Base-by-base conservation (phyloP, 2,797 vertebrate genomes). In the Myiotriccus ornatus region DNA sequence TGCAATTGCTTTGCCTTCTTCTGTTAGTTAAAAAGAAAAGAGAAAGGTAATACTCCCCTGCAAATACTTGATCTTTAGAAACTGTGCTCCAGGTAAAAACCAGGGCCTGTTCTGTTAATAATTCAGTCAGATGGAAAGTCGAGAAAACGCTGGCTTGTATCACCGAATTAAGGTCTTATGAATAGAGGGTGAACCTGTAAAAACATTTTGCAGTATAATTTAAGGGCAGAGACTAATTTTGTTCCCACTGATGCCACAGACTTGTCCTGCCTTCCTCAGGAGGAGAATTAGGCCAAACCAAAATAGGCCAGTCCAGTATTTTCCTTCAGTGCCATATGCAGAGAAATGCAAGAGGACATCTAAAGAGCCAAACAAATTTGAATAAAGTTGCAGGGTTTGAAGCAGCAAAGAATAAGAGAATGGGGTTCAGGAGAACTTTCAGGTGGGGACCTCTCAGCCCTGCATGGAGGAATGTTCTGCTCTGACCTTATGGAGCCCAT, bases 261-360 rank as follows among this genome's bases (percentile, higher is more conserved):
- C 65, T 75, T 67, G 60, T 67, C 62, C 86, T 28, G 44, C 65
- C 84, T 75, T 85, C 37, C 68, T 63, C 19, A 18, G 75, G 35
- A 70, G 43, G 46, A 73, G 79, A 84, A 90, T 82, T 70, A 91
- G 87, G 93, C 87, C 84, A 92, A 50, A 9, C 6, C 73, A 85
- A 90, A 96, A 89, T 80, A 84, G 90, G 91, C 80, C 87, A 93
- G 91, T 69, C 84, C 85, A 95, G 75, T 57, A 67, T 89, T 91
- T 95, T 65, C 79, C 49, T 82, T 74, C 70, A 23, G 56, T 68
- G 63, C 63, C 76, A 8, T 6, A 44, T 1, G 8, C 11, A 91
- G 69, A 57, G 69, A 78, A 84, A 43, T 30, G 50, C 83, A 82
- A 90, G 43, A 67, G 0, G 2, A 63, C 64, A 53, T 46, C 46